phyloP scores from a whole-genome alignment of 2,888 invertebrate genomes.

The Leptinotarsa juncta region DNA sequence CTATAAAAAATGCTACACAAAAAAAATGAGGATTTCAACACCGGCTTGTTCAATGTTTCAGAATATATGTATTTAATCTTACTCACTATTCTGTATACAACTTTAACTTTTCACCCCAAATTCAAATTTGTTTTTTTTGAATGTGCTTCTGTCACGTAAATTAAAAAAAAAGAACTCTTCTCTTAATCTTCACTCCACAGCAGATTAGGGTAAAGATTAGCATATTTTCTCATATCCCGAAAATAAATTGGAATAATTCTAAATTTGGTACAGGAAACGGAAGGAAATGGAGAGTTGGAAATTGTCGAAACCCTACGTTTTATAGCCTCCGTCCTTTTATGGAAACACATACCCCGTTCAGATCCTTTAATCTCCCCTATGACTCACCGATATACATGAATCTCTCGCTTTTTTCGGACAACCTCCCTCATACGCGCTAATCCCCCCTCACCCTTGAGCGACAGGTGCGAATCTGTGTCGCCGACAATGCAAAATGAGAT shows the following conservation, averaged over 20 bases:
- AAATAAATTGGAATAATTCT: neutral
- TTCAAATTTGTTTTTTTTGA: too few species aligned
- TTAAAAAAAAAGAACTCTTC: too few species aligned
- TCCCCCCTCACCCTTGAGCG: conserved; percentile 1
- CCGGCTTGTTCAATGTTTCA: too few species aligned
- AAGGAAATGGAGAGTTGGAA: neutral
- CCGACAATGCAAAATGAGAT: conserved; percentile 30
- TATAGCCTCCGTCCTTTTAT: neutral
- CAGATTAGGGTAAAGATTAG: neutral
- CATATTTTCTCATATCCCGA: neutral
- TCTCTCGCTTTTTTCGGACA: conserved; percentile 4
- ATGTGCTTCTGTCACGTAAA: too few species aligned
- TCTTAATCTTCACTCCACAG: too few species aligned
- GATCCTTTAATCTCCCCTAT: neutral
- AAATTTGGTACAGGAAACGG: neutral
- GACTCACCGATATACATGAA: conserved; percentile 2
- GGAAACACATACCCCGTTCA: neutral
- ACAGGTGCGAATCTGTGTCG: conserved; percentile 34
- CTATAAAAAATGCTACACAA: too few species aligned
- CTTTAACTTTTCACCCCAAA: too few species aligned
- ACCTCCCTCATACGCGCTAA: conserved; percentile 7
- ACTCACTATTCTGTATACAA: too few species aligned
- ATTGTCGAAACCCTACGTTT: neutral
- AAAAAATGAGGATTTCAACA: too few species aligned
- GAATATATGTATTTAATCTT: too few species aligned